Conservation (phyloP, 1,140 invertebrate species). For the Bombus difficillimus region DNA sequence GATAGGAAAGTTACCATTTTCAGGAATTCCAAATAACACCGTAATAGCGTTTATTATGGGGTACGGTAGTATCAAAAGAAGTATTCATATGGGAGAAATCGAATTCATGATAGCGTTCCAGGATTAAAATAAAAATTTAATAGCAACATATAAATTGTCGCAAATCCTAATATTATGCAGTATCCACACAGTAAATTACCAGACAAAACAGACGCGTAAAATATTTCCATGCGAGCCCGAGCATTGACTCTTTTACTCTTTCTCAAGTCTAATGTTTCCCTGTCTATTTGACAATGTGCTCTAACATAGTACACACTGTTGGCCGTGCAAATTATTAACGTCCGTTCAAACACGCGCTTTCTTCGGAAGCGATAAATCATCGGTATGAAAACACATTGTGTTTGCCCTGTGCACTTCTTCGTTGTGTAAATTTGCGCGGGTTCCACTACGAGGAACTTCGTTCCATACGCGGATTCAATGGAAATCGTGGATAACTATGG, state of each 20-base stretch:
- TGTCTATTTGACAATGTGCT: constrained; percentile 36
- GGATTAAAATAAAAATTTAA: no score
- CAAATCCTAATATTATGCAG: no score
- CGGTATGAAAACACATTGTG: constrained; percentile 42
- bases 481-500: constrained; percentile 36
- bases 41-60: no score
- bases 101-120: no score
- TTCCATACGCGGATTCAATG: constrained; percentile 9
- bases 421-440: constrained; percentile 43
- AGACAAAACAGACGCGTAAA: neutral
- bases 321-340: constrained; percentile 48
- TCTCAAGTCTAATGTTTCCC: constrained; percentile 17
- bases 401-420: constrained; percentile 48
- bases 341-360: constrained; percentile 39
- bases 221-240: constrained; percentile 15
- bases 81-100: no score
- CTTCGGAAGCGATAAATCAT: constrained; percentile 56
- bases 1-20: no score
- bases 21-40: no score
- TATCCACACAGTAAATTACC: no score
- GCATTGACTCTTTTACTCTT: neutral
- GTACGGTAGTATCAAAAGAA: no score
- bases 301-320: constrained; percentile 34
- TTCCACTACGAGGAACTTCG: neutral
- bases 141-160: no score